These are phyloP conservation scores for Manis javanica DNA, from an alignment of 2,797 vertebrate species.

Conservation along the genomic window DNA sequence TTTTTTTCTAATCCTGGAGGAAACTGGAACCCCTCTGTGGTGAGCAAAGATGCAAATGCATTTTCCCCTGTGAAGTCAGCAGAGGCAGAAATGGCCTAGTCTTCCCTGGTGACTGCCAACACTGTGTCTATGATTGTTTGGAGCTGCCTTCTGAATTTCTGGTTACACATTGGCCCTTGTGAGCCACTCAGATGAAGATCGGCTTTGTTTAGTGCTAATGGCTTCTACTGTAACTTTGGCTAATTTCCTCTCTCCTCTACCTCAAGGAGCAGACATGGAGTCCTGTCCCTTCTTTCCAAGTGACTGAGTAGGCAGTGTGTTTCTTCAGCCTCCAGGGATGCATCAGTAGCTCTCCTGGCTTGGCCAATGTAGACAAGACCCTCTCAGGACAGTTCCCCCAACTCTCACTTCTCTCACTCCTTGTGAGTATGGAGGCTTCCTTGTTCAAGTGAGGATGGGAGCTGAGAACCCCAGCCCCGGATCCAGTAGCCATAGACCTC, in stretches of 20 bases:
- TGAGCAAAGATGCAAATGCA: not conserved
- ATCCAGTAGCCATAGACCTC: not conserved
- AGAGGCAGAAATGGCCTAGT: not conserved
- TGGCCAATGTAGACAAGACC: fast-evolving
- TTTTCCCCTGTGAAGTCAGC: not conserved
- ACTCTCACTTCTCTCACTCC: not conserved
- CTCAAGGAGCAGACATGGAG: not conserved
- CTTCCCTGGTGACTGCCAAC: not conserved
- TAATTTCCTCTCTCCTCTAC: not conserved
- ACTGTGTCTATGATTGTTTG: not conserved
- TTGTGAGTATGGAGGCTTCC: not conserved
- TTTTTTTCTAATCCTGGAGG: not conserved
- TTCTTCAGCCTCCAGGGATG: not conserved
- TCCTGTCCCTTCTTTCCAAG: not conserved
- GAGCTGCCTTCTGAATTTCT: not conserved
- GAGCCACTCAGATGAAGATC: not conserved
- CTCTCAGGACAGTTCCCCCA: not conserved
- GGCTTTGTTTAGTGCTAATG: not conserved
- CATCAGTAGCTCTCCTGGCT: not conserved
- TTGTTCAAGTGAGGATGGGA: not conserved
- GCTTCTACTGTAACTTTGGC: not conserved
- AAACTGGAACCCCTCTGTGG: fast-evolving
- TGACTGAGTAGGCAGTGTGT: not conserved
- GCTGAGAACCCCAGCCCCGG: not conserved
- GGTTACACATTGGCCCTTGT: not conserved